phyloP scores from a whole-genome alignment of 37 sponge, comb jelly and placozoan species.

The Bolinopsis microptera region DNA sequence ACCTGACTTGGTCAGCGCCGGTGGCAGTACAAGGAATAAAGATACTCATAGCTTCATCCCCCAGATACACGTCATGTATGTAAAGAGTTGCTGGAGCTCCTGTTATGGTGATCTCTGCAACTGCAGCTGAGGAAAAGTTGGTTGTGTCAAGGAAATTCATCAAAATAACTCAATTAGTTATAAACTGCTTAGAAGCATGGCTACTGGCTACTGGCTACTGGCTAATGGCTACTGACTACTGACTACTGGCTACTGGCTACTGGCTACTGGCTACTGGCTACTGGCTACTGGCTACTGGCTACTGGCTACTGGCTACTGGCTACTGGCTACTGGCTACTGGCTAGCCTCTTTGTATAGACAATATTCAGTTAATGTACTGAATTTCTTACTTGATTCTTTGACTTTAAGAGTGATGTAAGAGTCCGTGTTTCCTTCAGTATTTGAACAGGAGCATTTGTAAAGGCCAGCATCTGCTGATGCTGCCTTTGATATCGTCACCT shows the following conservation, averaged over 20 bases:
- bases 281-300: too few species aligned
- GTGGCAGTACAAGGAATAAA: conserved; percentile 26
- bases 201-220: too few species aligned
- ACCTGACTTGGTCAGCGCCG: conserved; percentile 66
- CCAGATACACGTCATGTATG: conserved; percentile 31
- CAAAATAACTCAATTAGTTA: too few species aligned
- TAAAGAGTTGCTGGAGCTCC: background rate
- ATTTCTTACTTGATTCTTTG: background rate
- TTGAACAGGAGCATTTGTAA: conserved; percentile 23
- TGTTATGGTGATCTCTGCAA: conserved; percentile 31
- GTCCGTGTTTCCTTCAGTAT: background rate
- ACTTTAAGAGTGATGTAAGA: background rate
- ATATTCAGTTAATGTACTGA: too few species aligned
- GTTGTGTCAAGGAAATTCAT: background rate
- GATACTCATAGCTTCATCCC: background rate
- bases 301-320: too few species aligned
- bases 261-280: too few species aligned
- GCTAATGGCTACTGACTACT: too few species aligned
- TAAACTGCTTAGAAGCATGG: too few species aligned
- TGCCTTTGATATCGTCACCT: conserved; percentile 41
- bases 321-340: too few species aligned
- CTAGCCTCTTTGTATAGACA: too few species aligned
- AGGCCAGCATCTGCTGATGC: background rate
- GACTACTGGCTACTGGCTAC: too few species aligned
- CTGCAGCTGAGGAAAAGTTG: conserved; percentile 12